These are phyloP conservation scores for Iselma pallidipennis DNA, from an alignment of 2,888 invertebrate species.

Conservation along the genomic window DNA sequence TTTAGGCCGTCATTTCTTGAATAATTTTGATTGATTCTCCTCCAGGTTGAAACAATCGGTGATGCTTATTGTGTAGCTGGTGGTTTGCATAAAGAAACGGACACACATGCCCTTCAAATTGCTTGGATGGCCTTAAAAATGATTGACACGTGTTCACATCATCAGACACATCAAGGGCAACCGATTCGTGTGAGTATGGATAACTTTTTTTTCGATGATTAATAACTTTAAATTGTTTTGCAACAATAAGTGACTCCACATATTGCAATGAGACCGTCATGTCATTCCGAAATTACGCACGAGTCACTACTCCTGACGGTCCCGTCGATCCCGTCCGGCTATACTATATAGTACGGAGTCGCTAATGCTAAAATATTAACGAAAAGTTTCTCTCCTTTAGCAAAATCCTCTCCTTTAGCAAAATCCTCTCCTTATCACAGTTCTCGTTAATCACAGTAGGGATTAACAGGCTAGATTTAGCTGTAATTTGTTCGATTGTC, in stretches of 20 bases:
- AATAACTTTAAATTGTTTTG: background rate
- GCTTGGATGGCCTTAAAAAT: constrained; percentile 96
- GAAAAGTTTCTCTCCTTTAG: too few species aligned
- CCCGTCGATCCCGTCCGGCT: too few species aligned
- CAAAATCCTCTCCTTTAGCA: too few species aligned
- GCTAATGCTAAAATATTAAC: too few species aligned
- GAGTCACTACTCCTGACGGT: too few species aligned
- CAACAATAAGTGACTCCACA: too few species aligned
- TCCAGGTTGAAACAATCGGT: constrained; percentile 92
- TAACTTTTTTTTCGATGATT: constrained; percentile 3
- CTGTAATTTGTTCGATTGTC: background rate
- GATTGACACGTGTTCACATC: constrained; percentile 87
- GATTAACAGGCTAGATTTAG: background rate
- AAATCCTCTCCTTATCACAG: background rate
- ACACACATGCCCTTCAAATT: constrained; percentile 90
- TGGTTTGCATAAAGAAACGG: constrained; percentile 83
- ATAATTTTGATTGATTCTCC: constrained; percentile 7
- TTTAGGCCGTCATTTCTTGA: too few species aligned
- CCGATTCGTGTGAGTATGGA: constrained; percentile 74
- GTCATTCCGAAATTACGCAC: too few species aligned
- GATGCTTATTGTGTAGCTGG: constrained; percentile 97
- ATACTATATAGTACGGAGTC: too few species aligned
- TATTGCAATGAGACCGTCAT: too few species aligned
- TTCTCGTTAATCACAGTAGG: background rate
- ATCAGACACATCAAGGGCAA: constrained; percentile 89